These are phyloP conservation scores for Venturia canescens DNA, from an alignment of 1,140 invertebrate genomes.

Conservation along the genomic window DNA sequence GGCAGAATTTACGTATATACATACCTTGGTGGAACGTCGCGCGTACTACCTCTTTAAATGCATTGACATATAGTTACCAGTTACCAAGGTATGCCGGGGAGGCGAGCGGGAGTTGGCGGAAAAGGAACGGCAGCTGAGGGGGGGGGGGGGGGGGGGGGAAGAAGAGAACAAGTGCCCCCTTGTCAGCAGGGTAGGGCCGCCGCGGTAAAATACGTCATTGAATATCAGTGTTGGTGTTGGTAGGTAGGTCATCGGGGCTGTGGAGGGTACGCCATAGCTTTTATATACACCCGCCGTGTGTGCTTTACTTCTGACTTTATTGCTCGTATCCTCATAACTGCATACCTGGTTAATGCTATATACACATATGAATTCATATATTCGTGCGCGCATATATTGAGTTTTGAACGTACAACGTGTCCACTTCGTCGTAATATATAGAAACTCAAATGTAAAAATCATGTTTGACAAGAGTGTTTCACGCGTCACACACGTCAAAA, in stretches of 20 bases:
- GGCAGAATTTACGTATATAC: conserved; percentile 36
- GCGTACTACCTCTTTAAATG: conserved; percentile 35
- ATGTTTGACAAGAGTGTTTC: no score
- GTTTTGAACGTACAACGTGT: no score
- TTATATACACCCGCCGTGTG: neutral
- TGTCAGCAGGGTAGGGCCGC: neutral
- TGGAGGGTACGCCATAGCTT: neutral
- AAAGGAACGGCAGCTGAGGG: no score
- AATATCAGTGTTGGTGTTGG: conserved; percentile 45
- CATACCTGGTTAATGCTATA: no score
- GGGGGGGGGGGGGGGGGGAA: neutral
- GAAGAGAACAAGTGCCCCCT: neutral
- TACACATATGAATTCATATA: no score
- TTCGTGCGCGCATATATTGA: no score
- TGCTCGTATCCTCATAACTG: no score
- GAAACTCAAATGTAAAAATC: no score
- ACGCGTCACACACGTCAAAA: no score
- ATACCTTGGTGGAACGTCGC: neutral
- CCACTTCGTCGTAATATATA: no score
- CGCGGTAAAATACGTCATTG: conserved; percentile 22
- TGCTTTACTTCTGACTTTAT: neutral
- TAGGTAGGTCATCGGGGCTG: conserved; percentile 38
- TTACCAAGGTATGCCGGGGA: neutral
- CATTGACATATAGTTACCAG: conserved; percentile 36
- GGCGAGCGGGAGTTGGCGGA: no score